Conservation (phyloP, 2,797 vertebrate species). For the Coendou prehensilis region DNA sequence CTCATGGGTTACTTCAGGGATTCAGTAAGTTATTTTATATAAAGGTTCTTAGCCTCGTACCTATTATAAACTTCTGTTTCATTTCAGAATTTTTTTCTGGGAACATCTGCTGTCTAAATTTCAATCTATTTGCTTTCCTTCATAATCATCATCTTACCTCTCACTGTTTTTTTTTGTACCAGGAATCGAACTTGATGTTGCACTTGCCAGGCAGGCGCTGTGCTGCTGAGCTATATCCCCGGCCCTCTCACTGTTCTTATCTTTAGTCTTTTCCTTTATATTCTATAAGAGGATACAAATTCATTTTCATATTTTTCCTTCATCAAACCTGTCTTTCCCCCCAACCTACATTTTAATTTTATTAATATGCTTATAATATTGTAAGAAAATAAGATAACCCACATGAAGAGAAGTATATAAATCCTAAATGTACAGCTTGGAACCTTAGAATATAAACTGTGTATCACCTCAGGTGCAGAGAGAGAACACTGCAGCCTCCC, state of each 20-base stretch:
- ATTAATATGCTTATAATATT: conserved; percentile 33
- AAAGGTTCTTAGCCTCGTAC: neutral
- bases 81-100: neutral
- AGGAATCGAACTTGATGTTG: no score
- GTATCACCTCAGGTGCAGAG: neutral
- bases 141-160: neutral
- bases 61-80: neutral
- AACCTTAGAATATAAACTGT: neutral
- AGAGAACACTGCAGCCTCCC: fast-evolving
- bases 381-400: neutral
- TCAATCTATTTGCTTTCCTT: neutral
- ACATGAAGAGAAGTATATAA: neutral
- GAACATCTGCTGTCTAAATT: conserved; percentile 30
- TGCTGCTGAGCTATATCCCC: no score
- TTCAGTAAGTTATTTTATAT: neutral
- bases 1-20: neutral
- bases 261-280: conserved; percentile 7
- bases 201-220: no score
- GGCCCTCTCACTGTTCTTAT: neutral
- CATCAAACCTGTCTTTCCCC: neutral
- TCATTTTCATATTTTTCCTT: conserved; percentile 23
- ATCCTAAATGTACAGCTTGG: neutral
- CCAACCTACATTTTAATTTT: conserved; percentile 51
- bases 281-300: neutral
- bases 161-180: neutral